phyloP scores from a whole-genome alignment of 53 echinoderm and acorn worm species.

The Holothuria scabra region DNA sequence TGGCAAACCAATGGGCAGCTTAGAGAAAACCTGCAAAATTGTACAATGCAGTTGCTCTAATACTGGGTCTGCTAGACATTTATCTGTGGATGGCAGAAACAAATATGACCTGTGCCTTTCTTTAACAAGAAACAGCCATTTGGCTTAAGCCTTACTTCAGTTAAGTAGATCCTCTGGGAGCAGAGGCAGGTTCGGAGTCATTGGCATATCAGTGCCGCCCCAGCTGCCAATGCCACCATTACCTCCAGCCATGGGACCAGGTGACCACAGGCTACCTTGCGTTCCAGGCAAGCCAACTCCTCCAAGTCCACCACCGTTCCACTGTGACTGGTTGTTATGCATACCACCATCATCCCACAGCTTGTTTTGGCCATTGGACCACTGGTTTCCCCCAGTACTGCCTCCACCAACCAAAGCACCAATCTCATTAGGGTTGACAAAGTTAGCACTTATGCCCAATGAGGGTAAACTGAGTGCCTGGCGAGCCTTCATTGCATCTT shows the following conservation, averaged over 20 bases:
- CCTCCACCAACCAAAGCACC: conserved; percentile 45
- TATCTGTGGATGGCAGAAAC: too few relatives aligned
- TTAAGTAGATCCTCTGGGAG: conserved; percentile 39
- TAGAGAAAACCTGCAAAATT: too few relatives aligned
- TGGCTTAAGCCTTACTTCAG: neutral
- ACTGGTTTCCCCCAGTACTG: conserved; percentile 51
- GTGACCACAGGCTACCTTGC: conserved; percentile 68
- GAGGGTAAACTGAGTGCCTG: conserved; percentile 64
- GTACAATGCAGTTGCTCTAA: too few relatives aligned
- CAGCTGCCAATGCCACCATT: conserved; percentile 15
- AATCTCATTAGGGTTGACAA: conserved; percentile 72
- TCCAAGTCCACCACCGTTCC: conserved; percentile 25
- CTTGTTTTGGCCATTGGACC: conserved; percentile 49
- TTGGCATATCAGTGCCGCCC: conserved; percentile 9
- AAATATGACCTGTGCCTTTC: too few relatives aligned
- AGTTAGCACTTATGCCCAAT: conserved; percentile 71
- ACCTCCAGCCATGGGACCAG: conserved; percentile 47
- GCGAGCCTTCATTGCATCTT: conserved; percentile 91
- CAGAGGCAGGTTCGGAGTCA: neutral
- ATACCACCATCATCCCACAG: conserved; percentile 40
- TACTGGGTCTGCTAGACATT: too few relatives aligned
- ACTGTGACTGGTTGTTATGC: conserved; percentile 36
- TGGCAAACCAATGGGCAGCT: conserved; percentile 32
- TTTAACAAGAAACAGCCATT: too few relatives aligned
- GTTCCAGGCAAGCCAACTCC: conserved; percentile 47